These are phyloP conservation scores for Lagopus leucura DNA, from an alignment of 2,113 vertebrate genomes.

Conservation along the genomic window DNA sequence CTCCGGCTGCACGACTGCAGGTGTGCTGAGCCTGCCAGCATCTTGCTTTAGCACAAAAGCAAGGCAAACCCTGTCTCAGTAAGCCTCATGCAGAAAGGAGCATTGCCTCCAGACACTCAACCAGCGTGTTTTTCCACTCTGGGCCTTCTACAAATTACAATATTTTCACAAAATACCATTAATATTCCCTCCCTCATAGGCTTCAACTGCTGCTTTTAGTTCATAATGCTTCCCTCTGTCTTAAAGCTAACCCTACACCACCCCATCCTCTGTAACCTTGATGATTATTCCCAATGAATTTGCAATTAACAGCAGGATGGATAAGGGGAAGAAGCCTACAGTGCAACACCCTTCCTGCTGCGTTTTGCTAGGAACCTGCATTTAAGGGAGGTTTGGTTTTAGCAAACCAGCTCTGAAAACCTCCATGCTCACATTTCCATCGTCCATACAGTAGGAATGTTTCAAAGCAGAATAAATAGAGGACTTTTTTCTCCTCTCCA, in stretches of 20 bases:
- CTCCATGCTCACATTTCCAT: background rate
- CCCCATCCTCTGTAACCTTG: background rate
- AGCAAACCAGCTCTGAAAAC: background rate
- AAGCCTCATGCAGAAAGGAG: slow-evolving; percentile 25
- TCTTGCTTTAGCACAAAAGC: slow-evolving; percentile 57
- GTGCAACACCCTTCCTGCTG: background rate
- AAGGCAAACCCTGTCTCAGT: slow-evolving; percentile 47
- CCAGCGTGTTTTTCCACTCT: slow-evolving; percentile 2
- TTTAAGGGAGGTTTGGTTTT: background rate
- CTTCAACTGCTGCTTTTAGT: slow-evolving; percentile 23
- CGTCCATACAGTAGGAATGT: background rate
- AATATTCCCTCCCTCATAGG: background rate
- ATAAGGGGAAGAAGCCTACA: background rate
- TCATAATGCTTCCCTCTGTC: background rate
- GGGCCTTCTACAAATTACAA: slow-evolving; percentile 24
- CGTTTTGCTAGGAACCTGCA: background rate
- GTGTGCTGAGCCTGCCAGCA: slow-evolving; percentile 26
- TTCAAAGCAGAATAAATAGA: background rate
- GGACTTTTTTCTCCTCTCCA: background rate
- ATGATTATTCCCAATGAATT: slow-evolving; percentile 2
- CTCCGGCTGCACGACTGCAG: background rate
- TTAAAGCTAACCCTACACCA: slow-evolving; percentile 42
- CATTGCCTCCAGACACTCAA: background rate
- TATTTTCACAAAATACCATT: slow-evolving; percentile 32
- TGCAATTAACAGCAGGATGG: background rate